Evolutionary conservation across 2,888 invertebrate species (phyloP).

Genomic region (Sturmia bella): DNA sequence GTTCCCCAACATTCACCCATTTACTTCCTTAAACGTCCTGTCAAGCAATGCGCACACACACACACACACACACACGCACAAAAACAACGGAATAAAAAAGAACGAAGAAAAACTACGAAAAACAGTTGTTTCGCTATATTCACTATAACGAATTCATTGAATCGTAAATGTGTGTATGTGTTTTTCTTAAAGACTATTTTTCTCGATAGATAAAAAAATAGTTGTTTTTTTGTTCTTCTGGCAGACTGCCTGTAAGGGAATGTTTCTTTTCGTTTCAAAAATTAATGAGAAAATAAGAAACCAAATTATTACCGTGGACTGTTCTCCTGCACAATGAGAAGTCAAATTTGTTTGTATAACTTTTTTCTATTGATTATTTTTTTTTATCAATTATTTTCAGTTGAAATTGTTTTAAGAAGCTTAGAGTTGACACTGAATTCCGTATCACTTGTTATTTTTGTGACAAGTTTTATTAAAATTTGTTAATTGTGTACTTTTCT

Average conservation of each 20-base stretch:
- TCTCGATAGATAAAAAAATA: slow-evolving; percentile 39
- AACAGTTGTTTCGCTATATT: slow-evolving; percentile 54
- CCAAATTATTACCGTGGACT: slow-evolving; percentile 72
- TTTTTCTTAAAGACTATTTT: slow-evolving; percentile 35
- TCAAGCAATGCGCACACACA: slow-evolving; percentile 46
- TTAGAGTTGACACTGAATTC: neutral
- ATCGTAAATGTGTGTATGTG: neutral
- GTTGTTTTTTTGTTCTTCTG: neutral
- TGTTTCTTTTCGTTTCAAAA: slow-evolving; percentile 18
- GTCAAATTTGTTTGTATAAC: slow-evolving; percentile 62
- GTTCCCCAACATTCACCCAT: slow-evolving; percentile 19
- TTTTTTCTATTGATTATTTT: slow-evolving; percentile 70
- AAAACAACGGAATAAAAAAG: slow-evolving; percentile 7
- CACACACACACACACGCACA: neutral
- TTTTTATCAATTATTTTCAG: slow-evolving; percentile 1
- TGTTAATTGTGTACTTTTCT: slow-evolving; percentile 9
- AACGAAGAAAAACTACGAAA: slow-evolving; percentile 16
- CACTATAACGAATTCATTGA: slow-evolving; percentile 52
- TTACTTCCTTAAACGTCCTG: slow-evolving; percentile 44
- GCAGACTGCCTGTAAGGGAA: slow-evolving; percentile 12
- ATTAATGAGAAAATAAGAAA: neutral
- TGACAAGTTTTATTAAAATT: neutral
- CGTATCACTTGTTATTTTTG: neutral
- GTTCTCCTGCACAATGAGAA: slow-evolving; percentile 46
- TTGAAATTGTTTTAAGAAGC: neutral